These are phyloP conservation scores for Tolmerus cingulatus DNA, from an alignment of 2,888 invertebrate species.

Conservation along the genomic window DNA sequence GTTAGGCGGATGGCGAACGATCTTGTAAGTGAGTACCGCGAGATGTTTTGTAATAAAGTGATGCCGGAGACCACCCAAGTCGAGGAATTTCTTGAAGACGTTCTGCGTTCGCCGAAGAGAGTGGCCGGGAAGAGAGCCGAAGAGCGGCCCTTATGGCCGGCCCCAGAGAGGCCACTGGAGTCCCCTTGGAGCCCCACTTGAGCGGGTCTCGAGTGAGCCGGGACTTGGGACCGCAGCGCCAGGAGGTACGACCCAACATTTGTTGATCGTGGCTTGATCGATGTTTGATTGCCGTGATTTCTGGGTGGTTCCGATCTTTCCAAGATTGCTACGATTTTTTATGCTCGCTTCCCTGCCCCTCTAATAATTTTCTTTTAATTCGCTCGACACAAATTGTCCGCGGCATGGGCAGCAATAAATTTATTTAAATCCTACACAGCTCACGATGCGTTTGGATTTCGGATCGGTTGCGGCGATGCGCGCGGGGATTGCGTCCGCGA, in stretches of 20 bases:
- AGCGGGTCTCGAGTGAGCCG: not conserved
- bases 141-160: not conserved
- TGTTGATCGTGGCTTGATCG: slow-evolving; percentile 35
- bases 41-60: slow-evolving; percentile 51
- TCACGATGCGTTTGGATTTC: not conserved
- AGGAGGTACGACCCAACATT: slow-evolving; percentile 10
- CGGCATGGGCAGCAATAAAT: not conserved
- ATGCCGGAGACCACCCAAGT: slow-evolving; percentile 51
- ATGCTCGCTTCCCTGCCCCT: not conserved
- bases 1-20: slow-evolving; percentile 46
- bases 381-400: not conserved
- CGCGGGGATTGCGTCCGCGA: not conserved
- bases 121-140: not conserved
- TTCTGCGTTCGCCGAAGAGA: slow-evolving; percentile 5
- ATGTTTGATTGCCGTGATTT: slow-evolving; percentile 26
- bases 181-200: not conserved
- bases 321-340: not conserved
- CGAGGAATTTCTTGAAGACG: slow-evolving; percentile 42
- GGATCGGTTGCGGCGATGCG: not conserved
- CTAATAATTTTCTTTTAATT: not conserved
- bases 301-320: slow-evolving; percentile 28
- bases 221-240: not conserved
- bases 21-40: slow-evolving; percentile 48
- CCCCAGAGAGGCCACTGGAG: not conserved
- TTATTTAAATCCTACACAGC: slow-evolving; percentile 2